Evolutionary conservation across 2,888 invertebrate genomes (phyloP), one percentile per base, ranked within the genome.

Genomic region (Cerastoderma edule): DNA sequence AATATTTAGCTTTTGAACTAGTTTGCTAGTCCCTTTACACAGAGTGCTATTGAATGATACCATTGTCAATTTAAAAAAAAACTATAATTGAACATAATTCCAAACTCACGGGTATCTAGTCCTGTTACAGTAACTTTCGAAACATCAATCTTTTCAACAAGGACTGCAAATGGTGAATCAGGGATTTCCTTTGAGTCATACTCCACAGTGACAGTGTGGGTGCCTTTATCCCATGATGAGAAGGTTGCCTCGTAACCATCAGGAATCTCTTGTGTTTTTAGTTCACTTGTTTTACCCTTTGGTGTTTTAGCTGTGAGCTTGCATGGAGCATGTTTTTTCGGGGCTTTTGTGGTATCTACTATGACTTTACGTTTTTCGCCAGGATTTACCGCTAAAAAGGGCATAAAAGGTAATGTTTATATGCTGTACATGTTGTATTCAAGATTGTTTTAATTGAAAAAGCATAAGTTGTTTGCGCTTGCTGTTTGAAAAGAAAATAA

Each of bases 121-220:
- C 97, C 97, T 86, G 96, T 96, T 54, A 97, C 96, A 93, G 95
- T 95, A 85, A 97, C 95, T 93, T 96, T 96, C 54, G 96, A 96
- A 13, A 97, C 95, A 90, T 97, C 97, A 68, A 97, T 87, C 76
- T 88, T 90, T 75, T 91, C 90, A 5, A 93, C 91, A 32, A 88
- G 85, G 78, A 93, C 92, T 79, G 90, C 90, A 85, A 92, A 92
- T 3, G 93, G 93, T 78, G 91, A 92, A 67, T 86, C 87, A 4
- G 93, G 93, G 35, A 93, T 90, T 79, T 93, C 92, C 72, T 89
- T 87, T 27, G 91, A 91, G 64, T 92, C 92, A 76, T 93, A 93
- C 88, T 90, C 91, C 46, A 93, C 92, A 54, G 87, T 89, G 54
- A 91, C 89, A 5, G 84, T 89, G 86, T 93, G 92, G 4, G 80